Evolutionary conservation across 2,113 vertebrate genomes (phyloP).

Genomic region (Glaucidium brasilianum): DNA sequence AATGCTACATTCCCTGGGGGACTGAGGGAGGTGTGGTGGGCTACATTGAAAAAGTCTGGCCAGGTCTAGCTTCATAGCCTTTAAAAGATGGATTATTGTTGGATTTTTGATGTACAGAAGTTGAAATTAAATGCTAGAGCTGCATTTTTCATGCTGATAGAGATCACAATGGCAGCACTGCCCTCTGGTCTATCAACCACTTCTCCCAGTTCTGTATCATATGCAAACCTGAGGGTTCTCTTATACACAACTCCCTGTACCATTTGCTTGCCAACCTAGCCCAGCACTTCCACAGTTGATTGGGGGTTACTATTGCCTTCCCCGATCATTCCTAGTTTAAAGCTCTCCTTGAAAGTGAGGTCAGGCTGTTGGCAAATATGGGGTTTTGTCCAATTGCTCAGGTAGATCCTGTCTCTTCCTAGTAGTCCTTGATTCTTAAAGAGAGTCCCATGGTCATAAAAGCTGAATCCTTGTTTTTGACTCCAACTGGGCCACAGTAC

Average conservation of each 20-base stretch:
- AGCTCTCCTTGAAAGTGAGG: background rate
- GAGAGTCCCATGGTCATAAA: background rate
- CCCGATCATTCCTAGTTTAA: background rate
- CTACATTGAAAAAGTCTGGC: background rate
- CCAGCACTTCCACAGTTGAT: background rate
- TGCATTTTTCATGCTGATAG: background rate
- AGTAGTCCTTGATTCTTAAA: background rate
- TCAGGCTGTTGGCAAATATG: background rate
- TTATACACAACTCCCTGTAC: background rate
- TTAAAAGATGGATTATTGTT: background rate
- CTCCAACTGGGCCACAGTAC: background rate
- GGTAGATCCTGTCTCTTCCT: background rate
- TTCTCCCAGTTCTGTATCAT: background rate
- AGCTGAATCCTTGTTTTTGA: background rate
- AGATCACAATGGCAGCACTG: background rate
- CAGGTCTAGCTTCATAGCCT: background rate
- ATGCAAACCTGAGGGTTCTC: background rate
- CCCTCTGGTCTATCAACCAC: background rate
- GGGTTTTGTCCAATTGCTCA: background rate
- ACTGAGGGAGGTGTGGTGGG: background rate
- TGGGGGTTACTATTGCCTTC: background rate
- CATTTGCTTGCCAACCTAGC: background rate
- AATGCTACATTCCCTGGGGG: background rate
- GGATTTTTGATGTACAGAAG: background rate
- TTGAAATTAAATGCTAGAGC: background rate